Conservation (phyloP, 2,797 vertebrate genomes). For the Eutrigla gurnardus region DNA sequence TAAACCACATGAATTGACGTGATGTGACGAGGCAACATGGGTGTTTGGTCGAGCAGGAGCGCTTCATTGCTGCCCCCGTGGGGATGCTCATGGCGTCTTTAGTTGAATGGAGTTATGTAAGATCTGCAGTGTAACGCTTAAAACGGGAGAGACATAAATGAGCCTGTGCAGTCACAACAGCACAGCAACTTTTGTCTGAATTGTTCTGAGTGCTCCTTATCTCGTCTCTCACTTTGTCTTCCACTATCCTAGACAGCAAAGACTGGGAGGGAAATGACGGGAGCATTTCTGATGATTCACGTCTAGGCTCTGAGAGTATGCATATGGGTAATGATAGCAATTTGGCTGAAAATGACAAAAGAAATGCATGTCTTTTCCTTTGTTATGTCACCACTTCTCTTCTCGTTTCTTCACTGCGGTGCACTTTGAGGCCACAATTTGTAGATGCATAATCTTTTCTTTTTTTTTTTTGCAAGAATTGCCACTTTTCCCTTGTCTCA, state of each 20-base stretch:
- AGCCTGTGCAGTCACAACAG: slow-evolving; percentile 53
- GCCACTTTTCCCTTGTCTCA: slow-evolving; percentile 49
- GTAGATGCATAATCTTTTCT: not conserved
- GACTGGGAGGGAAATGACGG: slow-evolving; percentile 22
- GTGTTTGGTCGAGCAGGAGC: slow-evolving; percentile 26
- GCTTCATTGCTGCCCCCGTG: slow-evolving; percentile 36
- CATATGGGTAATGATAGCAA: slow-evolving; percentile 48
- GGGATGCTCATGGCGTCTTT: slow-evolving; percentile 49
- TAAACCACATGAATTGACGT: too few species aligned
- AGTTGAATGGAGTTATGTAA: slow-evolving; percentile 64
- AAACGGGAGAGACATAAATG: slow-evolving; percentile 66
- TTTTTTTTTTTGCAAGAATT: slow-evolving; percentile 27
- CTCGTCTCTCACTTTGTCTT: slow-evolving; percentile 33
- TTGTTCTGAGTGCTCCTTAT: slow-evolving; percentile 43
- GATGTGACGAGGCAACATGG: slow-evolving; percentile 38
- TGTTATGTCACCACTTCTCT: slow-evolving; percentile 16
- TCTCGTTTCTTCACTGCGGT: slow-evolving; percentile 30
- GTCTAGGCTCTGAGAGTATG: slow-evolving; percentile 18
- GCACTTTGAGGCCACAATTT: slow-evolving; percentile 40
- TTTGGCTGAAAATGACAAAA: slow-evolving; percentile 36
- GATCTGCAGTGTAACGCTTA: slow-evolving; percentile 64
- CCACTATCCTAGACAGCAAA: slow-evolving; percentile 21
- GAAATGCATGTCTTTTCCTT: slow-evolving; percentile 14
- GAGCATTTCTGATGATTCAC: slow-evolving; percentile 40
- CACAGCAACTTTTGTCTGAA: slow-evolving; percentile 56